Percentiles rank a stretch among this genome's conserved stretches.
phyloP scores from a whole-genome alignment of 2,888 invertebrate species.

The Polia nebulosa region DNA sequence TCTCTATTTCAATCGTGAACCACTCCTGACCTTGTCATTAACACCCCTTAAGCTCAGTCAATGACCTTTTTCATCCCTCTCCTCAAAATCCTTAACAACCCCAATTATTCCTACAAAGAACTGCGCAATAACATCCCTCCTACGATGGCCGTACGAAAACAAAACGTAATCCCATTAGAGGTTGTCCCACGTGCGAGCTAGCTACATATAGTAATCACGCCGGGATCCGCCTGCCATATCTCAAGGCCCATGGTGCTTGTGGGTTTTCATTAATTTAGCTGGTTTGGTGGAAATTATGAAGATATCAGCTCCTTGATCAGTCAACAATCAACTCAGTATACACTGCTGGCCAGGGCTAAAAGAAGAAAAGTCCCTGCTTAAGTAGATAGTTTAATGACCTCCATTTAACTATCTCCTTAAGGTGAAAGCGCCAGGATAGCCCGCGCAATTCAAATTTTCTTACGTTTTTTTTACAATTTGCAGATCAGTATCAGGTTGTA shows the following conservation, averaged over 20 bases:
- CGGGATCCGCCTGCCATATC: conserved; percentile 28
- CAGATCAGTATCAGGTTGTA: no score
- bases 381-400: no score
- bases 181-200: conserved; percentile 41
- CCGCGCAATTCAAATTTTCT: no score
- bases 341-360: no score
- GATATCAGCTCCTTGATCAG: neutral
- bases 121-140: conserved; percentile 16
- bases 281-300: conserved; percentile 22
- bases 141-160: conserved; percentile 37
- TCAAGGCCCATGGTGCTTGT: conserved; percentile 65
- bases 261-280: conserved; percentile 65
- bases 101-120: conserved; percentile 31
- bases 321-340: no score
- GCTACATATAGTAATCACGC: conserved; percentile 50
- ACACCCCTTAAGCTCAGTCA: neutral
- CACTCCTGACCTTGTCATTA: neutral
- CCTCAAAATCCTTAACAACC: neutral
- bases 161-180: conserved; percentile 62
- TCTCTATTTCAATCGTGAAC: no score
- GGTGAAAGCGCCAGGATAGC: no score
- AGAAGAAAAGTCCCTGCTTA: no score
- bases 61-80: neutral
- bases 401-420: no score
- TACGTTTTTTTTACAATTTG: no score